phyloP scores from a whole-genome alignment of 2,888 invertebrate species.

The Cephonodes hylas region DNA sequence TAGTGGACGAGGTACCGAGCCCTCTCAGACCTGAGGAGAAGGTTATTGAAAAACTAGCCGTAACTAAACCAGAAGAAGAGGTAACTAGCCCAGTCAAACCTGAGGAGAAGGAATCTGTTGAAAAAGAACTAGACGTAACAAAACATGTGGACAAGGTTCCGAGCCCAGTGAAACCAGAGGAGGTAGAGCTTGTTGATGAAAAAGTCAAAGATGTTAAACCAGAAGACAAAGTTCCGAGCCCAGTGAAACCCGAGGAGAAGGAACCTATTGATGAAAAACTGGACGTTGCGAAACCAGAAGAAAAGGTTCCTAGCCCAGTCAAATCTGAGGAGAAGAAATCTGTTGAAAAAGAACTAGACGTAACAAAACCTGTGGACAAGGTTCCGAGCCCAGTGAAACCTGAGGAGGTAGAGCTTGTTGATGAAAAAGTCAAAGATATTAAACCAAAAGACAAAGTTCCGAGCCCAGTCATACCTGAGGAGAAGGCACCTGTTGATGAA shows the following conservation, averaged over 20 bases:
- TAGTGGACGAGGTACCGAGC: slow-evolving; percentile 6
- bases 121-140: too few species aligned
- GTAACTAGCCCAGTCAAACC: background rate
- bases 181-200: too few species aligned
- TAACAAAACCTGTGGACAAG: background rate
- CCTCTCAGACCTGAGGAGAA: slow-evolving; percentile 11
- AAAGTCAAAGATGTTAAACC: too few species aligned
- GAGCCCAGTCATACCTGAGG: background rate
- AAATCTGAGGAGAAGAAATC: slow-evolving; percentile 14
- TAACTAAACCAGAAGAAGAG: slow-evolving; percentile 1
- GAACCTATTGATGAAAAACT: slow-evolving; percentile 7
- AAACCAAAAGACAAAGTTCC: background rate
- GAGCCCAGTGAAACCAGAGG: slow-evolving; percentile 10
- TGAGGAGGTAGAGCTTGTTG: slow-evolving; percentile 7
- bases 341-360: background rate
- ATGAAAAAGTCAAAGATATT: too few species aligned
- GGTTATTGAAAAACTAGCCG: background rate
- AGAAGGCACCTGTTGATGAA: too few species aligned
- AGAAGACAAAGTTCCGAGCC: slow-evolving; percentile 13
- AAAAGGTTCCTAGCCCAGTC: slow-evolving; percentile 7
- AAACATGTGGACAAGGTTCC: too few species aligned
- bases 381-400: background rate
- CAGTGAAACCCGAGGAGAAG: slow-evolving; percentile 12
- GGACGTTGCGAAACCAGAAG: background rate
- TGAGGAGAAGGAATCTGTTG: slow-evolving; percentile 16